Base-by-base conservation (phyloP, 2,888 invertebrate genomes). In the Rosalia funebris region DNA sequence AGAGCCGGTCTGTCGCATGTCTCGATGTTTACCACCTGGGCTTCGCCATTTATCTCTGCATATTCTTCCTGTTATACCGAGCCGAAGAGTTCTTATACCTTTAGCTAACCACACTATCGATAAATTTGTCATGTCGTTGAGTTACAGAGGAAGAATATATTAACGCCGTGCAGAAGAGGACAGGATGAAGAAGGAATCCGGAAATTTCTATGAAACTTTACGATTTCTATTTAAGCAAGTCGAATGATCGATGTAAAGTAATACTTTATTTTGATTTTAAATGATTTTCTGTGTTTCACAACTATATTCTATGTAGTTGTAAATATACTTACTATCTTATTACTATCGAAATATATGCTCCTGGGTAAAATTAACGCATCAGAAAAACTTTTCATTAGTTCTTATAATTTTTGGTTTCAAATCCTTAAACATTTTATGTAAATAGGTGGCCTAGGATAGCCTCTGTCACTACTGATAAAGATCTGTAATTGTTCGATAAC, bases 21-120 rank as follows among this genome's bases (percentile, higher is more conserved):
- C 60, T 34, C 65, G 69, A 66, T 69, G 68, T 63, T 69, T 74
- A 72, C 75, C 75, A 74, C 75, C 75, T 73, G 73, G 69, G 70
- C 62, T 65, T 61, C 62, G 64, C 68, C 71, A 74, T 75, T 72
- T 67, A 71, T 74, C 74, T 72, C 66, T 45, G 58, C 62, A 55
- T 68, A 71, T 69, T 69, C 70, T 70, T 70, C 68, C 69, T 71
- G 68, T 57, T 61, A 57, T 57, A 60, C 10, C 48, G 44, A 61
- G 66, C 62, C 60, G 62, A 56, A 50, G 57, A 50, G 37, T 52
- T 57, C 46, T 57, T 62, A 41, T 44, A 60, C 46, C 57, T 42
- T 60, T 41, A 36, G 50, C 45, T 56, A 17, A 60, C 62, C 48
- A 60, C 64, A 61, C 65, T 66, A 68, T 65, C 71, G 69, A 73